Evolutionary conservation across 2,888 invertebrate genomes (phyloP).

Genomic region (Morinoia aosen): DNA sequence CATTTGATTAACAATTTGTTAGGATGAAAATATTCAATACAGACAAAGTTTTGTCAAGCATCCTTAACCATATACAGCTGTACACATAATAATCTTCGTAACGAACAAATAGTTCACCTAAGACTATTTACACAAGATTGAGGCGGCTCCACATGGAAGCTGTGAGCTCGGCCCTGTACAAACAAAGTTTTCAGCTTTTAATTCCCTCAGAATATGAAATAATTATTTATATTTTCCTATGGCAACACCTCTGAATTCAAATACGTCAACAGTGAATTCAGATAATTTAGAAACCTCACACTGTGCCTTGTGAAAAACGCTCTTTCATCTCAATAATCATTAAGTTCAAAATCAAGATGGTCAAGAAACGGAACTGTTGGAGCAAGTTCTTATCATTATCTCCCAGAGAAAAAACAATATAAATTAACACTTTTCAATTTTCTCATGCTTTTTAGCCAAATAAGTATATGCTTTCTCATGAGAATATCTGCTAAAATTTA

Average conservation of each 20-base stretch:
- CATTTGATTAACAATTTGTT: slow-evolving; percentile 49
- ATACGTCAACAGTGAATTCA: background rate
- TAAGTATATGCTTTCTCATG: too few relatives aligned
- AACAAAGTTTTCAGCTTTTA: background rate
- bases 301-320: too few relatives aligned
- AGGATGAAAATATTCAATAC: slow-evolving; percentile 50
- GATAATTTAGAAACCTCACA: background rate
- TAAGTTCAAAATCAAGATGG: background rate
- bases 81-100: slow-evolving; percentile 33
- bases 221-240: background rate
- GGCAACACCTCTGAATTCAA: background rate
- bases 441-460: too few relatives aligned
- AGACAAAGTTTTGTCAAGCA: slow-evolving; percentile 28
- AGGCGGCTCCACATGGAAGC: background rate
- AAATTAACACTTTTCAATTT: too few relatives aligned
- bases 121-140: background rate
- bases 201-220: background rate
- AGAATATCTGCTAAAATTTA: too few relatives aligned
- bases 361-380: background rate
- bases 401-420: too few relatives aligned
- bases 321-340: too few relatives aligned
- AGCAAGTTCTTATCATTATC: too few relatives aligned
- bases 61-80: background rate
- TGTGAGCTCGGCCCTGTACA: background rate
- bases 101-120: background rate